phyloP scores from a whole-genome alignment of 2,797 vertebrate genomes.

The Ciconia nigra region DNA sequence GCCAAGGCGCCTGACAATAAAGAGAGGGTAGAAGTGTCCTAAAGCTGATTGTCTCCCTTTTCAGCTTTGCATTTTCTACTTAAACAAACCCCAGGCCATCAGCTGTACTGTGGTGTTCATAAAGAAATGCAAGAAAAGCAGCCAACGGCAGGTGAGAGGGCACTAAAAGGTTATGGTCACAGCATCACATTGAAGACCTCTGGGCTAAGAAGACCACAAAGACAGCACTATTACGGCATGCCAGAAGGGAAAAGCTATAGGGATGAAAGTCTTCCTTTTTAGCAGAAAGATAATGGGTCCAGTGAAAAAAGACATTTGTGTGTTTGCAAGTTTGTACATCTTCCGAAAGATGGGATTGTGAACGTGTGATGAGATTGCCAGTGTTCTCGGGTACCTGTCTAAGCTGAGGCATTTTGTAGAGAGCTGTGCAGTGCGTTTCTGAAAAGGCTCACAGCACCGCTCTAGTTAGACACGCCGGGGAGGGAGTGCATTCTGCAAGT shows the following conservation, averaged over 20 bases:
- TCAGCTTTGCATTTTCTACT: background rate
- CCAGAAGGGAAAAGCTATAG: background rate
- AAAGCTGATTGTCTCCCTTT: background rate
- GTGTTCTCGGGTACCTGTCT: background rate
- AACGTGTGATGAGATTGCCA: accelerated
- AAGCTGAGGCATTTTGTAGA: accelerated
- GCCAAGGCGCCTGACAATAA: background rate
- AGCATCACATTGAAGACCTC: background rate
- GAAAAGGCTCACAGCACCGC: background rate
- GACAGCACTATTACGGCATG: background rate
- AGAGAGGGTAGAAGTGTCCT: background rate
- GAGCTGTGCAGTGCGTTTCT: accelerated
- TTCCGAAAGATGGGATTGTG: accelerated
- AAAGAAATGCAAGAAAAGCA: background rate
- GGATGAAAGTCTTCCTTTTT: background rate
- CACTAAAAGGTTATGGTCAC: background rate
- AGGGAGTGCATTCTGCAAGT: background rate
- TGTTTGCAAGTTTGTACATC: background rate
- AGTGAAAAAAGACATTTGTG: background rate
- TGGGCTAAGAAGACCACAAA: background rate
- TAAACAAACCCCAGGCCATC: background rate
- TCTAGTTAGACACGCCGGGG: background rate
- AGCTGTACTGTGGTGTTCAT: background rate
- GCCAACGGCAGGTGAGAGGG: background rate
- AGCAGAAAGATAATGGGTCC: background rate